Percentiles rank a stretch among this genome's conserved stretches.
Evolutionary conservation across 2,113 vertebrate species (phyloP).

Genomic region (Grammomys surdaster): DNA sequence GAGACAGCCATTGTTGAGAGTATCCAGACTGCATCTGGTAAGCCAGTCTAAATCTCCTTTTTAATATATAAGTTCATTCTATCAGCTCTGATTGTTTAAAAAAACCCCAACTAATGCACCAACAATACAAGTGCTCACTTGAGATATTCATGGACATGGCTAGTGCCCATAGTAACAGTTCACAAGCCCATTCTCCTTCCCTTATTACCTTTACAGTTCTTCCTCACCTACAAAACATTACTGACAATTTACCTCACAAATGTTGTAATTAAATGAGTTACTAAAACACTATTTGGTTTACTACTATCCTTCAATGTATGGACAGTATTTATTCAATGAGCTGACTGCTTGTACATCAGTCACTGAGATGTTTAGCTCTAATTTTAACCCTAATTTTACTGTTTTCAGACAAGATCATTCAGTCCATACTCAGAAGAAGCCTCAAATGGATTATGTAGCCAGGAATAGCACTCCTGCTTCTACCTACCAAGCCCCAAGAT

Average conservation of each 20-base stretch:
- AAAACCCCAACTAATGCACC: background rate
- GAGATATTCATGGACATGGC: background rate
- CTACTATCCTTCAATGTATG: background rate
- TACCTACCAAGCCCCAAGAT: background rate
- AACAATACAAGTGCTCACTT: background rate
- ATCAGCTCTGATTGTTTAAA: background rate
- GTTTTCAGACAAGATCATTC: background rate
- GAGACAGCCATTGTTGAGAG: background rate
- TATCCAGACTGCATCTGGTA: background rate
- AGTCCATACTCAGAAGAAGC: no score
- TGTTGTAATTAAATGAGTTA: background rate
- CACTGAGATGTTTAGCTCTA: background rate
- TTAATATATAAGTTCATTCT: background rate
- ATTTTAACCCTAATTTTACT: background rate
- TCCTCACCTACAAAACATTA: background rate
- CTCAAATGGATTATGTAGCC: background rate
- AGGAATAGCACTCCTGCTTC: background rate
- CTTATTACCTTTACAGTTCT: background rate
- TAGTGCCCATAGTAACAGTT: background rate
- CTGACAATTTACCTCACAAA: background rate
- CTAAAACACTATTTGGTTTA: background rate
- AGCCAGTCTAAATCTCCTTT: background rate
- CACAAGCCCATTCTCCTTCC: background rate
- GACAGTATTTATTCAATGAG: background rate
- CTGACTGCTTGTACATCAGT: background rate